Evolutionary conservation across 2,797 vertebrate species (phyloP).

Genomic region (Dromococcyx pavoninus): DNA sequence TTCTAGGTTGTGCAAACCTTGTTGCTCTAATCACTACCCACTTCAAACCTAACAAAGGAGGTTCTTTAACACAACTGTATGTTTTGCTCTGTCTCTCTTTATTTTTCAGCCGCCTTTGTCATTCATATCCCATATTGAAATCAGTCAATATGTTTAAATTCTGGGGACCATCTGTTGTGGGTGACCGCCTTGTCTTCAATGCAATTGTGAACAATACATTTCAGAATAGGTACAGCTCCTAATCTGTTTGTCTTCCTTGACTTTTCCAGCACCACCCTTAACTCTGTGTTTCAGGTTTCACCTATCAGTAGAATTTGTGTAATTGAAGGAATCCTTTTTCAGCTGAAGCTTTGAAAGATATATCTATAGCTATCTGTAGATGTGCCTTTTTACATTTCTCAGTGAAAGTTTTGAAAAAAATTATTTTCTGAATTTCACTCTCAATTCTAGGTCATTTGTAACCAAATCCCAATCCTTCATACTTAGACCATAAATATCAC

Average conservation of each 20-base stretch:
- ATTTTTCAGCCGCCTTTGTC: slow-evolving; percentile 71
- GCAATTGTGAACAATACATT: slow-evolving; percentile 82
- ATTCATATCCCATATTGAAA: slow-evolving; percentile 64
- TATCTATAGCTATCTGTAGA: background rate
- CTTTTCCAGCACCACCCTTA: background rate
- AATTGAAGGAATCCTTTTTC: background rate
- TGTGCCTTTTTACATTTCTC: background rate
- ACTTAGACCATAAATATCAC: background rate
- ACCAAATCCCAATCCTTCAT: background rate
- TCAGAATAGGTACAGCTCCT: slow-evolving; percentile 70
- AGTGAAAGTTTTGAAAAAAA: background rate
- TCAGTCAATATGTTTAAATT: slow-evolving; percentile 82
- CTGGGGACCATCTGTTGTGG: slow-evolving; percentile 76
- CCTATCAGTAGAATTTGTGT: background rate
- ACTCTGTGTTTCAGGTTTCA: background rate
- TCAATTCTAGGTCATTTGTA: background rate
- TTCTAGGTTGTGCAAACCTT: background rate
- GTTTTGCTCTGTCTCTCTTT: background rate
- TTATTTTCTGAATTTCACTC: background rate
- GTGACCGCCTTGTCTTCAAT: slow-evolving; percentile 79
- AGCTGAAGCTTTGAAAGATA: background rate
- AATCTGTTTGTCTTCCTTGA: background rate
- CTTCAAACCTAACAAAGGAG: background rate
- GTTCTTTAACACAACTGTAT: background rate
- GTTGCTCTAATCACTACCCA: background rate